Percentiles rank a stretch among this genome's conserved stretches.
Evolutionary conservation across 2,797 vertebrate genomes (phyloP).

Genomic region (Chaetophractus vellerosus): DNA sequence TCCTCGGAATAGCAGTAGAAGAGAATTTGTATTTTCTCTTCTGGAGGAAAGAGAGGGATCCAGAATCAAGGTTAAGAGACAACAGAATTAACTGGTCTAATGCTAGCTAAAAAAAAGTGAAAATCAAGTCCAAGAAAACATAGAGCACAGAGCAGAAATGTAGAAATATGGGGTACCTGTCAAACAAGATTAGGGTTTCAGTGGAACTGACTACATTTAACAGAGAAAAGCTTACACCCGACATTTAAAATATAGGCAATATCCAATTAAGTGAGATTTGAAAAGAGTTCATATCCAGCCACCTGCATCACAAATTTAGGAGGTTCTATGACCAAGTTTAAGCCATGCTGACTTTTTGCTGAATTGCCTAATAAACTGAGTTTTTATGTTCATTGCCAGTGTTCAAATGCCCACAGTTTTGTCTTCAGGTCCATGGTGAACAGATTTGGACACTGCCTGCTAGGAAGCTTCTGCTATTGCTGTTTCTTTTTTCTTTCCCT

Average conservation of each 20-base stretch:
- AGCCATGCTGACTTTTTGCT: background rate
- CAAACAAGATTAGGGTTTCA: background rate
- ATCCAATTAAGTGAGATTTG: conserved; percentile 40
- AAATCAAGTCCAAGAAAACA: background rate
- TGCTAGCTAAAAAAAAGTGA: background rate
- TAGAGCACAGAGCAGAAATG: background rate
- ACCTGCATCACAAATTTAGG: background rate
- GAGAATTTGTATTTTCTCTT: too few relatives aligned
- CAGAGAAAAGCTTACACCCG: background rate
- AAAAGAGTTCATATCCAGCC: background rate
- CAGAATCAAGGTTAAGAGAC: background rate
- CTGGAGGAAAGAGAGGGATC: background rate
- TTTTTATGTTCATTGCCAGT: background rate
- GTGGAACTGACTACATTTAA: background rate
- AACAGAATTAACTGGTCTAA: background rate
- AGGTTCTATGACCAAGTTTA: background rate
- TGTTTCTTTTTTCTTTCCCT: background rate
- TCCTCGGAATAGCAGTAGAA: background rate
- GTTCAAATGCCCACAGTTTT: background rate
- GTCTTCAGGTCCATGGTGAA: background rate
- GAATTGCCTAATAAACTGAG: conserved; percentile 19
- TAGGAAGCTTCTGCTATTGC: background rate
- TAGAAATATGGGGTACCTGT: background rate
- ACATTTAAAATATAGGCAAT: conserved; percentile 24
- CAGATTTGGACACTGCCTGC: background rate